Base-by-base conservation (phyloP, 1,140 invertebrate species). In the Anastrepha obliqua region DNA sequence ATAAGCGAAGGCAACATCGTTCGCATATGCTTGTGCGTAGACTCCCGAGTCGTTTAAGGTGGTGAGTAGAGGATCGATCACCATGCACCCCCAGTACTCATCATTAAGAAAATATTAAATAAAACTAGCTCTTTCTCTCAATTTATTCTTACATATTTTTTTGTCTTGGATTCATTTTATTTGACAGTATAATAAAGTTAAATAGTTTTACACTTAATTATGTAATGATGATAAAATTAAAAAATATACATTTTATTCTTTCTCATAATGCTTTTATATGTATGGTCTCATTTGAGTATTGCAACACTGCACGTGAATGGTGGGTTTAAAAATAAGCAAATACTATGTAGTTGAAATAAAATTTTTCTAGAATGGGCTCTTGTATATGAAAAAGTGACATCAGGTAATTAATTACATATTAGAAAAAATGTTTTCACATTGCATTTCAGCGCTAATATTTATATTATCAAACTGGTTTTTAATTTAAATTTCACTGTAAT, bases 161-260 rank as follows among this genome's bases (percentile, higher is more conserved):
- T 81, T 51, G 47, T 11, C 4, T 81, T 81, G n/a, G 11, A 29
- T 81, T 87, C 60, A 20, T 51, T 87, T 65, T 87, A 87, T 87
- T 81, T 81, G 74, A 81, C 20, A 20, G 20, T 87, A 74, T 87
- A 62, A 87, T 87, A 87, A 87, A 87, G 87, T 87, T 87, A 78
- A 87, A 51, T 87, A 74, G 64, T 87, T 87, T 70, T 60, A 87
- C 87, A 87, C 47, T 86, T 86, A 86, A 62, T 60, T 81, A 81
- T 58, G 62, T 42, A 64, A 86, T 86, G 58, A 86, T 60, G 59
- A 59, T 44, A 44, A 86, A 64, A 86, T 86, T 86, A 86, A 62
- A 86, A 86, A 86, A 86, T 55, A 86, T 58, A 59, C 81, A 44
- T 59, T 59, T 17, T 58, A 59, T n/a, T 47, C 11, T 58, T 86